phyloP scores from a whole-genome alignment of 2,888 invertebrate species.

The Hartigia nigra region DNA sequence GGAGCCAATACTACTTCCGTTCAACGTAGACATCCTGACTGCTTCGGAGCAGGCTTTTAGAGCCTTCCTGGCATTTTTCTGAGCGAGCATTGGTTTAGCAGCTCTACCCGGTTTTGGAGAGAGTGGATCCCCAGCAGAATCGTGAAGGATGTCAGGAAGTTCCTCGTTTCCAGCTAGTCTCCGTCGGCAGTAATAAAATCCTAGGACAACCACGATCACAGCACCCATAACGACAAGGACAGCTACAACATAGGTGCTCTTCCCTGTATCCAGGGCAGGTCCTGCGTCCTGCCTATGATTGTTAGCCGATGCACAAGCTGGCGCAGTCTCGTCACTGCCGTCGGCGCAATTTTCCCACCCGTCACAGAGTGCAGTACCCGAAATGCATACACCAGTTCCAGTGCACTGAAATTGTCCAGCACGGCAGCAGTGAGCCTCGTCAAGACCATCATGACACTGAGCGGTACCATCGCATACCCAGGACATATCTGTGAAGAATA shows the following conservation, averaged over 20 bases:
- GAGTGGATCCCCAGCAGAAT: conserved; percentile 75
- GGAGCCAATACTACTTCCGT: conserved; percentile 72
- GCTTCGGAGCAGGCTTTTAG: conserved; percentile 65
- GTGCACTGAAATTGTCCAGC: conserved; percentile 76
- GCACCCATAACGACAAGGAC: conserved; percentile 70
- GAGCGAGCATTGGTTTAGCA: conserved; percentile 59
- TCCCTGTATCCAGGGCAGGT: conserved; percentile 60
- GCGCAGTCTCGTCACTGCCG: conserved; percentile 80
- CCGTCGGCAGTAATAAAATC: conserved; percentile 69
- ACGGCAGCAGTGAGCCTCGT: conserved; percentile 78
- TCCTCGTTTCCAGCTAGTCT: conserved; percentile 67
- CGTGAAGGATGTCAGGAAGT: conserved; percentile 69
- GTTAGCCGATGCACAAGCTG: conserved; percentile 69
- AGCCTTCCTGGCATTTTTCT: conserved; percentile 62
- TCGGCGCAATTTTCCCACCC: conserved; percentile 83
- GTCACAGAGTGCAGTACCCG: conserved; percentile 78
- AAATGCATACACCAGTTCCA: conserved; percentile 79
- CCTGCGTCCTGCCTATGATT: conserved; percentile 64
- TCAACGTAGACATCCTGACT: conserved; percentile 75
- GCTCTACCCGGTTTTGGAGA: conserved; percentile 68
- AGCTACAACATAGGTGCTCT: conserved; percentile 70
- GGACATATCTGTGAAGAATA: conserved; percentile 57
- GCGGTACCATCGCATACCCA: conserved; percentile 73
- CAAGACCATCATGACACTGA: conserved; percentile 77
- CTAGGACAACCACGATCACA: conserved; percentile 68